Conservation (phyloP, 2,113 vertebrate species). For the Dasyornis broadbenti region DNA sequence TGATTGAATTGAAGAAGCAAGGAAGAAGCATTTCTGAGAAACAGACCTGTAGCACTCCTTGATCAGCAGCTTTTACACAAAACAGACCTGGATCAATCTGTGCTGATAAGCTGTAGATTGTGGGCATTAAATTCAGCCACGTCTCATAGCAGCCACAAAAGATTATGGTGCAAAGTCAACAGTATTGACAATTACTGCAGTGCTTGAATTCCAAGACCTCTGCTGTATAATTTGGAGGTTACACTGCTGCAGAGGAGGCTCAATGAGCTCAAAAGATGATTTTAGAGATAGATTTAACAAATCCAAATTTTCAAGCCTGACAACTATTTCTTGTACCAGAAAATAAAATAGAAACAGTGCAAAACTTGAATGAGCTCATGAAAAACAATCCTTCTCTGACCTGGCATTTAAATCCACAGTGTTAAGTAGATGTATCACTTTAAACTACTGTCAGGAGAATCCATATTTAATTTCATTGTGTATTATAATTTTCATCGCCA, state of each 20-base stretch:
- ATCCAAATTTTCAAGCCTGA: neutral
- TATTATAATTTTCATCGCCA: neutral
- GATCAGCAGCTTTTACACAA: neutral
- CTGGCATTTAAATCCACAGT: neutral
- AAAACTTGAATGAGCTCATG: neutral
- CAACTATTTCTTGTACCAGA: neutral
- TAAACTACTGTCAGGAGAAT: neutral
- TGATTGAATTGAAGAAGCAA: neutral
- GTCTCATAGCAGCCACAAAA: neutral
- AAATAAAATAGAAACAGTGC: neutral
- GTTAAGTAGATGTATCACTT: neutral
- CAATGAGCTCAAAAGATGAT: neutral
- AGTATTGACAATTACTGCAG: neutral
- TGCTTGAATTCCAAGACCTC: neutral
- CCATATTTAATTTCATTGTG: neutral
- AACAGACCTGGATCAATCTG: neutral
- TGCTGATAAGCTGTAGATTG: neutral
- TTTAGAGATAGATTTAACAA: neutral
- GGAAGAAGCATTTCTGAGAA: neutral
- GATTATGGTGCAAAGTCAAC: constrained; percentile 3
- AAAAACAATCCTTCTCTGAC: neutral
- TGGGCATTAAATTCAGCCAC: constrained; percentile 17
- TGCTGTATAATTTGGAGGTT: neutral
- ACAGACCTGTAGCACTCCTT: neutral
- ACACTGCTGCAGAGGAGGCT: neutral